phyloP scores from a whole-genome alignment of 2,113 vertebrate species.

The Cranoglanis bouderius region DNA sequence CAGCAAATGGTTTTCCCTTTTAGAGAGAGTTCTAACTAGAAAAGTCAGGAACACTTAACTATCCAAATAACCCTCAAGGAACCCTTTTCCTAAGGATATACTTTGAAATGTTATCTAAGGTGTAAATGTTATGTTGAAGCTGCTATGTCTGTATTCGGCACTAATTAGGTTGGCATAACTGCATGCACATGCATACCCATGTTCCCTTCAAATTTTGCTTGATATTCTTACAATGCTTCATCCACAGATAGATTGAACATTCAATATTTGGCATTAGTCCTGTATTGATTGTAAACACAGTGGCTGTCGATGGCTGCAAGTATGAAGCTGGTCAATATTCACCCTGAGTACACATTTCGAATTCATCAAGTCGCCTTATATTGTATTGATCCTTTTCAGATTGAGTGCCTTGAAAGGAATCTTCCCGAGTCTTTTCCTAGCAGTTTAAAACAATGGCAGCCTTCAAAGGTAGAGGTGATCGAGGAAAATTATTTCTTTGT shows the following conservation, averaged over 20 bases:
- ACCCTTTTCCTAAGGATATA: not conserved
- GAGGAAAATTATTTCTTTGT: conserved; percentile 19
- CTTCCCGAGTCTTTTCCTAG: conserved; percentile 60
- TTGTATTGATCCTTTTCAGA: conserved; percentile 73
- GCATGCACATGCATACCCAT: not conserved
- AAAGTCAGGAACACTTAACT: not conserved
- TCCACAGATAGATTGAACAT: conserved; percentile 17
- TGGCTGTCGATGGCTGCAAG: conserved; percentile 61
- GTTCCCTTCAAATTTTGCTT: not conserved
- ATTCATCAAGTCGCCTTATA: conserved; percentile 74
- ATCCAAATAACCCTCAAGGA: not conserved
- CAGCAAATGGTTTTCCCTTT: not conserved
- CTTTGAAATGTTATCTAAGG: not conserved
- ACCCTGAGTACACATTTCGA: conserved; percentile 70
- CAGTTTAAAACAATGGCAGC: conserved; percentile 58
- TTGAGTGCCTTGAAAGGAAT: conserved; percentile 62
- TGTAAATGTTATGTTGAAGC: not conserved
- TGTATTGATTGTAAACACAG: conserved; percentile 62
- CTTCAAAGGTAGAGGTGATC: conserved; percentile 12
- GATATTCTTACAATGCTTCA: conserved; percentile 26
- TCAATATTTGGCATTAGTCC: conserved; percentile 42
- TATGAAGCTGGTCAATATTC: conserved; percentile 72
- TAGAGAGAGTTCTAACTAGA: not conserved
- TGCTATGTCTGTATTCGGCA: not conserved
- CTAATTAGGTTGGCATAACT: not conserved